A percentile compares a stretch with the other conserved stretches of the same genome.
phyloP scores from a whole-genome alignment of 2,797 vertebrate species.

The Hippopotamyrus pictus region DNA sequence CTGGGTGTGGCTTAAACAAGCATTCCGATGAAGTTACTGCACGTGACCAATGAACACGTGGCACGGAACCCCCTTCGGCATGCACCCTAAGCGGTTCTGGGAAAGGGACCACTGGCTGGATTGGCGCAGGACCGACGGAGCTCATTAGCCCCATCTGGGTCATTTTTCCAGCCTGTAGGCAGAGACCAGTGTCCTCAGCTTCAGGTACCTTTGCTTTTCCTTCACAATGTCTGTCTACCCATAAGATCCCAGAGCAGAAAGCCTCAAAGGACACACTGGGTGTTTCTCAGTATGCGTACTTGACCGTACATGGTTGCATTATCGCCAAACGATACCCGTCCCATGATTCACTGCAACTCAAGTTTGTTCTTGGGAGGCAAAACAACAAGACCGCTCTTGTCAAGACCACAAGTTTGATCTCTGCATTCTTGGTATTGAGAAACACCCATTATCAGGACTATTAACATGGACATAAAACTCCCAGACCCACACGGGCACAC shows the following conservation, averaged over 20 bases:
- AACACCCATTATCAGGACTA: neutral
- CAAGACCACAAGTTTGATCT: neutral
- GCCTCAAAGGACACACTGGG: neutral
- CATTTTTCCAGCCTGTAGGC: neutral
- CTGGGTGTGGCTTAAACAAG: neutral
- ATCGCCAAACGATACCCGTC: neutral
- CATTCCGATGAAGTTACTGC: neutral
- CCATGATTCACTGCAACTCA: neutral
- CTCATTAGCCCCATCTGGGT: neutral
- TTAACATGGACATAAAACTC: neutral
- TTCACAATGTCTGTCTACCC: neutral
- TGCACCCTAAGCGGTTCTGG: neutral
- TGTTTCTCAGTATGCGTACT: neutral
- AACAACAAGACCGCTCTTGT: neutral
- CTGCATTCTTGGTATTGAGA: neutral
- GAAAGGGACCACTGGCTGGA: neutral
- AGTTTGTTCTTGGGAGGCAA: neutral
- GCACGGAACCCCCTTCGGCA: neutral
- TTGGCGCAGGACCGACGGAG: neutral
- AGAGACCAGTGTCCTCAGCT: neutral
- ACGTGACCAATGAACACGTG: neutral
- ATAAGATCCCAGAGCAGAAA: neutral
- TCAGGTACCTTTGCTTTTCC: neutral
- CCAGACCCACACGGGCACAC: neutral
- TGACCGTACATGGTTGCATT: neutral